These are phyloP conservation scores for Sebastes steindachneri DNA, from an alignment of 2,797 vertebrate genomes.

Conservation along the genomic window DNA sequence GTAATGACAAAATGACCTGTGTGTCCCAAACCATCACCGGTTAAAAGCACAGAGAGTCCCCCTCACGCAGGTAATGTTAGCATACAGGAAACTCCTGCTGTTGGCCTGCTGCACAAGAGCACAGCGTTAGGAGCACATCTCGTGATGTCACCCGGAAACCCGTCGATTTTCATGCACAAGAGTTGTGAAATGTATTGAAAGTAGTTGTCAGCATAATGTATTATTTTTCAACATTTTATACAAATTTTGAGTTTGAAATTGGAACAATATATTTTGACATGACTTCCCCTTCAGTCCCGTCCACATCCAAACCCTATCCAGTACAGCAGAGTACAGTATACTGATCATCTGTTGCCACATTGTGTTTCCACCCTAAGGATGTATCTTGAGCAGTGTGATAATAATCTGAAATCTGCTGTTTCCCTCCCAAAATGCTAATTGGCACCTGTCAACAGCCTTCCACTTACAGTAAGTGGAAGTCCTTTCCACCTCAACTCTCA, in stretches of 20 bases:
- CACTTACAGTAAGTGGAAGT: not conserved
- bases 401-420: not conserved
- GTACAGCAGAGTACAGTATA: too few species aligned
- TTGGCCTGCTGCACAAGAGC: not conserved
- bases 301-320: too few species aligned
- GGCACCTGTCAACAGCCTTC: not conserved
- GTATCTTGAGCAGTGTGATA: not conserved
- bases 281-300: not conserved
- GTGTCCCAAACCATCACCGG: not conserved
- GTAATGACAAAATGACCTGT: not conserved
- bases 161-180: not conserved
- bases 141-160: too few species aligned
- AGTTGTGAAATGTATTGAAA: not conserved
- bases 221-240: too few species aligned
- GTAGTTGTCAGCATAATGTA: too few species aligned
- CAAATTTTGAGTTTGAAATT: not conserved
- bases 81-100: not conserved
- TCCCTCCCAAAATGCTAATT: not conserved
- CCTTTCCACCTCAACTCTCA: not conserved
- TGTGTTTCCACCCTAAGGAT: not conserved
- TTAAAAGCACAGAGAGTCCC: not conserved
- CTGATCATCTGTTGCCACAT: not conserved
- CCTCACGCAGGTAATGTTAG: not conserved
- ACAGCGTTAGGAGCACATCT: too few species aligned
- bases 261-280: not conserved